These are phyloP conservation scores for Cyaniris semiargus DNA, from an alignment of 2,888 invertebrate genomes.

Conservation along the genomic window DNA sequence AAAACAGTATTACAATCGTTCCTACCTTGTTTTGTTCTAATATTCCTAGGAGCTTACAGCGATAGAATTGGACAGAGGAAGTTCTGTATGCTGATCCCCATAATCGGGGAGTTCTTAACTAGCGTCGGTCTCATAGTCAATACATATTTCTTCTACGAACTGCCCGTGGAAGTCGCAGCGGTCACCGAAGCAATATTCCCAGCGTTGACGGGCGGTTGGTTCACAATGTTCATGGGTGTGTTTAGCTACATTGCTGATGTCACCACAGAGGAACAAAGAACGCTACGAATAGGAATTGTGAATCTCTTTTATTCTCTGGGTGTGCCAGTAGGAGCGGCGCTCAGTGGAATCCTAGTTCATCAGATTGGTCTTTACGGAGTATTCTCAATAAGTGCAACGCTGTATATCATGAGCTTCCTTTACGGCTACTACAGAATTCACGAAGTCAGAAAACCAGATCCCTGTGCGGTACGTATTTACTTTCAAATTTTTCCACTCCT, in stretches of 20 bases:
- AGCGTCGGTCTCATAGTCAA: constrained; percentile 89
- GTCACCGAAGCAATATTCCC: constrained; percentile 91
- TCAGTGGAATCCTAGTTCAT: constrained; percentile 88
- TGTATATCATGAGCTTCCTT: constrained; percentile 87
- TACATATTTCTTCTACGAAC: constrained; percentile 88
- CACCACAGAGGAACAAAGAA: constrained; percentile 90
- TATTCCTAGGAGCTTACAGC: constrained; percentile 91
- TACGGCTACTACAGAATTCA: constrained; percentile 87
- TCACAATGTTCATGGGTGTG: constrained; percentile 94
- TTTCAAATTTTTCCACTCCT: constrained; percentile 33
- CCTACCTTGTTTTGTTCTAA: constrained; percentile 87
- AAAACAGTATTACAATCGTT: constrained; percentile 91
- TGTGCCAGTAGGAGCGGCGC: constrained; percentile 92
- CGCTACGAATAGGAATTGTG: constrained; percentile 91
- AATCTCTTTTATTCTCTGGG: constrained; percentile 94
- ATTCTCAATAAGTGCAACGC: constrained; percentile 86
- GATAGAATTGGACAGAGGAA: constrained; percentile 85
- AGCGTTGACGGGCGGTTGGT: constrained; percentile 91
- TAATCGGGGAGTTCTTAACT: constrained; percentile 89
- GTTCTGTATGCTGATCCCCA: constrained; percentile 91
- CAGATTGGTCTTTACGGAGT: constrained; percentile 91
- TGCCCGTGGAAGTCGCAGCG: constrained; percentile 90
- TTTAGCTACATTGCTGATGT: constrained; percentile 94
- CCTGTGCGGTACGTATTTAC: constrained; percentile 58
- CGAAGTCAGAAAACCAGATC: constrained; percentile 79